Evolutionary conservation across 2,888 invertebrate genomes (phyloP), one percentile per base, ranked within the genome.

Genomic region (Steinernema hermaphroditum): DNA sequence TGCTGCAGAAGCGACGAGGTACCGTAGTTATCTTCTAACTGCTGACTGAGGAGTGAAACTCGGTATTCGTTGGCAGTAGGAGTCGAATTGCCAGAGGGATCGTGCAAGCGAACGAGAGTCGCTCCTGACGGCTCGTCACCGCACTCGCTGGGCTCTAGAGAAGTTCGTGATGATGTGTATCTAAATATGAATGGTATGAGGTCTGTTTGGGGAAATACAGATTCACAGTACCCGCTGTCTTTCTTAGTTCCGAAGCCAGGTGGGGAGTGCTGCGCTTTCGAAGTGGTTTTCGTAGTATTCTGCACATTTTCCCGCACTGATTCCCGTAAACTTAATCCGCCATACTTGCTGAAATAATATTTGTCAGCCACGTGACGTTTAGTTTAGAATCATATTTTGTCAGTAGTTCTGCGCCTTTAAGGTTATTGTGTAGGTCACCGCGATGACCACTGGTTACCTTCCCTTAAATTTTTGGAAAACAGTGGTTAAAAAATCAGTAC

Each of bases 151-250:
- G 86, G 86, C 75, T 86, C 86, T 70, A 86, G 74, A 6, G 84
- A 84, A 9, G 85, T 86, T 27, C 86, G 72, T 12, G 86, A 86
- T 14, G 87, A 87, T 0, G 86, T 86, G 78, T 87, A 86, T 24
- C 86, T 85, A 54, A 22, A 77, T 74, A 24, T 22, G 27, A 44
- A 6, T 29, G 12, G 49, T 14, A 69, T 1, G 14, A 37, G 32
- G 37, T 69, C 34, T 24, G 43, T 6, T 68, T 27, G 16, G 68
- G 41, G 49, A 8, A 2, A 46, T 43, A 32, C 29, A 24, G 44
- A 68, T 41, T 27, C 14, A 34, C 79, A 69, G 29, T 69, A 84
- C 83, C 85, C 85, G 79, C 84, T 85, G 72, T 85, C 85, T 73
- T 85, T 85, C 74, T 85, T 85, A 44, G 78, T 76, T n/a, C 78